Base-by-base conservation (phyloP, 2,888 invertebrate species). In the Chironomus riparius region DNA sequence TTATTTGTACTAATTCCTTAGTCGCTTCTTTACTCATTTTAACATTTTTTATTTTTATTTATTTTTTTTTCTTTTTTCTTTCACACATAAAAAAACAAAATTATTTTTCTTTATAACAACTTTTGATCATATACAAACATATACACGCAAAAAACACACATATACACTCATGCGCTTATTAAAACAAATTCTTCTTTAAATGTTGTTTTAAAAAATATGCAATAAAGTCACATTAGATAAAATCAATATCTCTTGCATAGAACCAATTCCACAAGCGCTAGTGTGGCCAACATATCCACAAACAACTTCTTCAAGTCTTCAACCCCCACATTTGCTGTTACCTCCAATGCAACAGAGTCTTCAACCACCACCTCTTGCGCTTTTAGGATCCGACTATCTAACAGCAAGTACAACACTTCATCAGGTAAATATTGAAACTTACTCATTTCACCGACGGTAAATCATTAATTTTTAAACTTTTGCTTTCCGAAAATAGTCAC, bases 221-320 rank as follows among this genome's bases (percentile, higher is more conserved):
- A 50, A 50, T 71, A 48, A 62, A 75, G 75, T 76, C 38, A 56
- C 74, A 62, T 76, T 76, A 72, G 72, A 70, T 71, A 70, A 71
- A 68, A 71, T 76, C 61, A 65, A 68, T 76, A 71, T 71, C 61
- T 56, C 77, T 77, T 77, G 72, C 56, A 56, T 73, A 86, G 88
- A 88, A 80, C 90, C 91, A 80, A 85, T 91, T 78, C 91, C 90
- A 78, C 90, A 91, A 82, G 87, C 91, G 0, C 89, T 92, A 68
- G 88, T 92, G 21, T 92, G 91, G 91, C 91, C 91, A 56, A 89
- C 90, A 80, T 88, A 91, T 81, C 84, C 86, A 76, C 86, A 86
- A 80, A 81, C 83, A 68, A 81, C 81, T 77, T 80, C 81, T 76
- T 74, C 83, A 81, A 22, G 85, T 15, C 61, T 74, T n/a, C 74